Evolutionary conservation across 2,113 vertebrate genomes (phyloP), one percentile per base, ranked within the genome.

Genomic region (Alethe diademata): DNA sequence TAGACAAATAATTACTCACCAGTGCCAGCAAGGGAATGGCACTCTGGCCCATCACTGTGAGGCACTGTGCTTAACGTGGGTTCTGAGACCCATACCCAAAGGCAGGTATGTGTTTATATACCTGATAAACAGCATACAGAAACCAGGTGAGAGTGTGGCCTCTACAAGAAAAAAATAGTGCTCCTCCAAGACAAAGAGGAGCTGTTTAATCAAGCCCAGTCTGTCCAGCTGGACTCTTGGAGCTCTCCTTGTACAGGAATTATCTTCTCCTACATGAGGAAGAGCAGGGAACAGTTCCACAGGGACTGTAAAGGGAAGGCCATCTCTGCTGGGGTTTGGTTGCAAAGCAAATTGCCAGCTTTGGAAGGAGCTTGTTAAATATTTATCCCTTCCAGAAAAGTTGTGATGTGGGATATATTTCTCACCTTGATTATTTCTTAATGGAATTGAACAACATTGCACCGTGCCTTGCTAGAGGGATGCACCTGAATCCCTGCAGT

Each of bases 241-340:
- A 67, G 35, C 31, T 61, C 47, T 48, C 35, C 29, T 54, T 66
- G 43, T 70, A 48, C 31, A 65, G 51, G 18, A 15, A 15, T 14
- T 6, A 19, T 28, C 61, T 47, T 7, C 10, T 65, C 13, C 47
- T 62, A 1, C 0, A 0, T 19, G 19, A 14, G 40, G 24, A 88
- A 24, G 12, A 66, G 38, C 5, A 1, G 56, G 11, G 13, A 26
- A n/a, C 28, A 38, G 11, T 53, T 3, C 33, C 13, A 8, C 26
- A 65, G 18, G 43, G 26, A 2, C 62, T 70, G 45, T 24, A 56
- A 72, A 50, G 29, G 69, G 75, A 91, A 86, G 62, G 22, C 38
- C 40, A 78, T 10, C 18, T 89, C 47, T 64, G 43, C 22, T 84
- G 61, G 25, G 22, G 9, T 38, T 86, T 25, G 22, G 9, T 36